A percentile compares a stretch with the other conserved stretches of the same genome.
These are phyloP conservation scores for Trachelus tabidus DNA, from an alignment of 2,888 invertebrate species.

Conservation along the genomic window DNA sequence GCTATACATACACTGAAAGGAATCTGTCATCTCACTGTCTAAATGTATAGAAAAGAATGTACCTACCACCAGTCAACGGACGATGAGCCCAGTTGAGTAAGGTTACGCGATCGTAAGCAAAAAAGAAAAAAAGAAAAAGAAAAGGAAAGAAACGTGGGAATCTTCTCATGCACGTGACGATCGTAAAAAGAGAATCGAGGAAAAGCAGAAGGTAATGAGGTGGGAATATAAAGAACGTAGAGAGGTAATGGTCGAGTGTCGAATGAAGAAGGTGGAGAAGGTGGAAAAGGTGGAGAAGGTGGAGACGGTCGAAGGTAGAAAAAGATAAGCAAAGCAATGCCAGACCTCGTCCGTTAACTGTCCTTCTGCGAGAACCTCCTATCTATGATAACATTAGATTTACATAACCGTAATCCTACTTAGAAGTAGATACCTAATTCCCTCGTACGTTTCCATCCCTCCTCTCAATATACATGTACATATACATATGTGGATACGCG, in stretches of 20 bases:
- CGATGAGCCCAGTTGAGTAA: neutral
- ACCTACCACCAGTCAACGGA: neutral
- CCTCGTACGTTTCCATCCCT: conserved; percentile 36
- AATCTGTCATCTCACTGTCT: neutral
- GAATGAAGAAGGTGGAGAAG: neutral
- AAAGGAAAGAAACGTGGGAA: conserved; percentile 41
- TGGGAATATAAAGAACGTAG: neutral
- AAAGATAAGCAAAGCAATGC: conserved; percentile 13
- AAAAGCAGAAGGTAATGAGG: neutral
- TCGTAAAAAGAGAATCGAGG: conserved; percentile 6
- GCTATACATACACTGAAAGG: neutral
- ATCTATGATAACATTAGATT: conserved; percentile 53
- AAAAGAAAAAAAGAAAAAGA: conserved; percentile 18
- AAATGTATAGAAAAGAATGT: neutral
- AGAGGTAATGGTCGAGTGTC: neutral
- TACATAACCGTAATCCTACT: conserved; percentile 59
- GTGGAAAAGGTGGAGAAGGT: conserved; percentile 11
- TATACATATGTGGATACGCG: neutral
- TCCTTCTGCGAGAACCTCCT: conserved; percentile 26
- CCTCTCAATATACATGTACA: conserved; percentile 3
- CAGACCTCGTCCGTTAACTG: conserved; percentile 28
- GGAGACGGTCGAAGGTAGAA: conserved; percentile 28
- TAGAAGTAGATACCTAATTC: conserved; percentile 31
- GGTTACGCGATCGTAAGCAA: neutral
- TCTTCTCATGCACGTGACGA: conserved; percentile 29